These are phyloP conservation scores for Neosilurus hyrtlii DNA, from an alignment of 2,797 vertebrate species.

Conservation along the genomic window DNA sequence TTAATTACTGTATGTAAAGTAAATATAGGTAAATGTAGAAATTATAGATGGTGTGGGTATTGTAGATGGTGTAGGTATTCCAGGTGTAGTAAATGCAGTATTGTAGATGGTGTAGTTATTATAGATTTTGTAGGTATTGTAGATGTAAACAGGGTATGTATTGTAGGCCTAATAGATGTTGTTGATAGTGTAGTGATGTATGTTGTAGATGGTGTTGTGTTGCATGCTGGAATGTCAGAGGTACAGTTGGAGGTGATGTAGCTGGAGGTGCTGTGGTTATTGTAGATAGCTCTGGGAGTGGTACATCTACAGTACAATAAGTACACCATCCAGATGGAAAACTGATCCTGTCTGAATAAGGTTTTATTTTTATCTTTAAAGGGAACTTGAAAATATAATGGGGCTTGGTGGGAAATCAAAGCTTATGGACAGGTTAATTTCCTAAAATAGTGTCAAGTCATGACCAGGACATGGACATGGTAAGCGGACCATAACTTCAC, in stretches of 20 bases:
- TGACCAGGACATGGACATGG: neutral
- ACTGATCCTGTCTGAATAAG: neutral
- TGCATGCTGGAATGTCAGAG: no score
- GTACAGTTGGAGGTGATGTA: no score
- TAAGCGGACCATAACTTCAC: no score
- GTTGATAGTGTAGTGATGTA: no score
- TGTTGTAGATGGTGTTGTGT: no score
- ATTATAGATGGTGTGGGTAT: neutral
- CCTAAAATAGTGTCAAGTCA: neutral
- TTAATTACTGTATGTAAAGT: neutral
- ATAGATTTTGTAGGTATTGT: neutral
- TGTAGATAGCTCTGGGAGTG: neutral
- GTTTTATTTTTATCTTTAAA: neutral
- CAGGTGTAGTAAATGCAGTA: neutral
- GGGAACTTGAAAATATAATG: no score
- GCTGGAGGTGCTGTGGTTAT: neutral
- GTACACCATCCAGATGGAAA: neutral
- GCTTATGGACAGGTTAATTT: neutral
- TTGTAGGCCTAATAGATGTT: no score
- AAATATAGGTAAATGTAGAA: neutral
- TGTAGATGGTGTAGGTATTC: neutral
- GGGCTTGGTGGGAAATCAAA: neutral
- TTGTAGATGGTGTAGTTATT: neutral
- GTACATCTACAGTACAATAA: neutral
- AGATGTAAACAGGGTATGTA: neutral